Conservation (phyloP, 1,140 invertebrate genomes). For the Panagrolaimus sp. region DNA sequence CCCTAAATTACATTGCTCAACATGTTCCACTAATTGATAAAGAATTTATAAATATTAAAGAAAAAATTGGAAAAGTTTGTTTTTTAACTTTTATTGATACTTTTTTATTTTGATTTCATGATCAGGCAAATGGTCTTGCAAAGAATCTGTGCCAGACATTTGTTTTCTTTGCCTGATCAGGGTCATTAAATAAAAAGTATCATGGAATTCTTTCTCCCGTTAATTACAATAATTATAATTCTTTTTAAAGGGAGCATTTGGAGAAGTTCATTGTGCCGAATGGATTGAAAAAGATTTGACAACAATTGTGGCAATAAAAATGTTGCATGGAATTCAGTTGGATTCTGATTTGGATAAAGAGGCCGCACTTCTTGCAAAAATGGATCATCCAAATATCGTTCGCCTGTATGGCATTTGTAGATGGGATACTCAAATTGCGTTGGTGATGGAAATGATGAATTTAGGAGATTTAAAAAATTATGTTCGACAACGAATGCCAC, state of each 20-base stretch:
- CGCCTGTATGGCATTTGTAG: slow-evolving; percentile 38
- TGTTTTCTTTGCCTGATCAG: slow-evolving; percentile 17
- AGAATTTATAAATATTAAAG: slow-evolving; percentile 30
- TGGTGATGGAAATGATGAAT: slow-evolving; percentile 46
- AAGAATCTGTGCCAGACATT: too few relatives aligned
- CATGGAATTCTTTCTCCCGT: background rate
- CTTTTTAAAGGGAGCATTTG: slow-evolving; percentile 32
- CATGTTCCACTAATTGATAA: slow-evolving; percentile 42
- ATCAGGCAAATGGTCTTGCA: too few relatives aligned
- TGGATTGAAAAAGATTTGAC: slow-evolving; percentile 24
- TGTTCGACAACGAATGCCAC: slow-evolving; percentile 30
- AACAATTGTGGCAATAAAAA: slow-evolving; percentile 41
- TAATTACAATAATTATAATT: slow-evolving; percentile 17
- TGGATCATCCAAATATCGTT: slow-evolving; percentile 44
- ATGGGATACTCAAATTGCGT: slow-evolving; percentile 24
- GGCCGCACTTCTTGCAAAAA: slow-evolving; percentile 37
- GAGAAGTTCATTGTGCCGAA: slow-evolving; percentile 40
- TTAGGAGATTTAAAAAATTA: slow-evolving; percentile 42
- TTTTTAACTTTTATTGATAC: background rate
- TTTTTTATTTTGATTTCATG: background rate
- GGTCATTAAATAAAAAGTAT: background rate
- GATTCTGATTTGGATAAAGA: slow-evolving; percentile 47
- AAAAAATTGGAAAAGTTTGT: slow-evolving; percentile 38
- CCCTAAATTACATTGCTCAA: slow-evolving; percentile 28
- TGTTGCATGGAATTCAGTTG: slow-evolving; percentile 31